Base-by-base conservation (phyloP, 2,797 vertebrate genomes). In the Anableps anableps region DNA sequence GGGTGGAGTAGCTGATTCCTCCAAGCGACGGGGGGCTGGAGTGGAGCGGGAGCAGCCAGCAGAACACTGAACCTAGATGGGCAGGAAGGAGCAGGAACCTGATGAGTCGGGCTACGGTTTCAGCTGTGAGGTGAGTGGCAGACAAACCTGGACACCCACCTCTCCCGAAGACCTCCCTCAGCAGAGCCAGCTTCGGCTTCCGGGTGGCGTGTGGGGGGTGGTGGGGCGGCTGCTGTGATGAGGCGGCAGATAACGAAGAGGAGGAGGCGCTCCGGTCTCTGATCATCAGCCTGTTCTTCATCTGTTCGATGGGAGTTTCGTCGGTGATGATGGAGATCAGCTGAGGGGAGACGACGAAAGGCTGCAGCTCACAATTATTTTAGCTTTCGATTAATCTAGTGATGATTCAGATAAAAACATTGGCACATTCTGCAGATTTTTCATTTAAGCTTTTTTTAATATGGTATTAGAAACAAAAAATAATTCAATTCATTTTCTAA, bases 11-110 rank as follows among this genome's bases (percentile, higher is more conserved):
- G 62, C 62, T 89, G 70, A 96, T 91, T 45, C 96, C 95, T 0
- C 95, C 94, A 0, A 93, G 87, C 0, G 94, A 81, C 0, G 96
- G 93, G 3, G 95, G 93, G 78, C 85, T 94, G 79, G 95, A 93
- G 93, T 96, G 95, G 58, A 96, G 93, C 0, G 97, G 97, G 36
- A 97, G 96, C 14, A 97, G 92, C 97, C 97, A 97, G 83, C 94
- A 96, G 14, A 96, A 90, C 36, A 96, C 82, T 0, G 96, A 96
- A 41, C 96, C 96, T 96, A 89, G 38, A 66, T 31, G 58, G 75
- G 80, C 1, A 23, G 38, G 81, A 8, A n/a, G 0, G 11, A 3
- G 8, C n/a, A 2, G 45, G 7, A 21, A 36, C 51, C 6, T 4
- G 14, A 9, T 58, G 16, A 58, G 11, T 73, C 26, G 7, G 34